Evolutionary conservation across 2,113 vertebrate species (phyloP).

Genomic region (Limnothrissa miodon): DNA sequence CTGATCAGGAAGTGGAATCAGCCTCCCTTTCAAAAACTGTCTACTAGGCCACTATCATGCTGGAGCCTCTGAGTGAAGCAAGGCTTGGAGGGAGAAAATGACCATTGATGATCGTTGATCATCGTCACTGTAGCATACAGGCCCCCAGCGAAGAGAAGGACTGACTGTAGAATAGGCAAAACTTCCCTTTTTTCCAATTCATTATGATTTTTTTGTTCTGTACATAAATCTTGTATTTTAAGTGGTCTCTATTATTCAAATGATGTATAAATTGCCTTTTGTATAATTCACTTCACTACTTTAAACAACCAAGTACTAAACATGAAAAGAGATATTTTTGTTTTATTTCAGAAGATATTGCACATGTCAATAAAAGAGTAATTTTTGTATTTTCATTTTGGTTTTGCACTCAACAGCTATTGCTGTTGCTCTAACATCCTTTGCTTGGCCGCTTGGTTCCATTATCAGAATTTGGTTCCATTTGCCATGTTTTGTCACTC

Average conservation of each 20-base stretch:
- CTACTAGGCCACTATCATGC: not conserved
- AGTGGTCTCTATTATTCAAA: conserved; percentile 50
- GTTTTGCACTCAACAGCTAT: not conserved
- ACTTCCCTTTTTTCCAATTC: conserved; percentile 3
- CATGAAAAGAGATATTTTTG: conserved; percentile 2
- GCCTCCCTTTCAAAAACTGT: not conserved
- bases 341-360: conserved; percentile 24
- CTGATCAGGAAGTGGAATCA: conserved; percentile 56
- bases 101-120: no score
- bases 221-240: conserved; percentile 60
- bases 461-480: not conserved
- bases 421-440: conserved; percentile 27
- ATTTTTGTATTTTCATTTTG: conserved; percentile 27
- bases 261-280: conserved; percentile 36
- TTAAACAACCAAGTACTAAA: conserved; percentile 30
- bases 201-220: conserved; percentile 36
- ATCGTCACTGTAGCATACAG: conserved; percentile 1
- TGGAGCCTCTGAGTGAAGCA: conserved; percentile 6
- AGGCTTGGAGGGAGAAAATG: conserved; percentile 13
- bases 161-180: conserved; percentile 24
- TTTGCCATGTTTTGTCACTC: not conserved
- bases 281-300: conserved; percentile 34
- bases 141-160: not conserved
- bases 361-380: conserved; percentile 36
- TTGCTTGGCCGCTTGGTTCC: conserved; percentile 42